Evolutionary conservation across 92 coral and sea anemone genomes (phyloP), one percentile per base, ranked within the genome.

Genomic region (Siderastrea radians): DNA sequence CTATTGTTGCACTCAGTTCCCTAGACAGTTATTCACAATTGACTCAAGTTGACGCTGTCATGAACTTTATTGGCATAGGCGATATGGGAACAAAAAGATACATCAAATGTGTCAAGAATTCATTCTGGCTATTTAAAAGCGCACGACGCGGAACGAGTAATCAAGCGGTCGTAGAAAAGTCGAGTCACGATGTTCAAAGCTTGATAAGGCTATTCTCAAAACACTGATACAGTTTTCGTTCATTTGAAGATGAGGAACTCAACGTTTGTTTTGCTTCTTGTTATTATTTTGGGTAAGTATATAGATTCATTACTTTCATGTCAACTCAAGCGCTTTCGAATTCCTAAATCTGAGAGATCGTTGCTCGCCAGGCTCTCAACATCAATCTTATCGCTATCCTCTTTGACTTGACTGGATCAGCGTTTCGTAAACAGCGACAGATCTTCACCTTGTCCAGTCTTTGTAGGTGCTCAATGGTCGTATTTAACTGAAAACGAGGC

Each of bases 61-160:
- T 43, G 72, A 67, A 26, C n/a, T 64, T 64, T 15, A 13, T 64
- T 12, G 26, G 68, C 68, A 45, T 70, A 6, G 3, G 48, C 54
- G 75, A 16, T 11, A 72, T 8, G 13, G 44, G 77, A 72, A 72
- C 77, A 72, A 72, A 72, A 72, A 51, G 77, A 72, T 49, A 49
- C 57, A 49, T 72, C 14, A 72, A 72, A 72, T 72, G 45, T 51
- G 77, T 49, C 6, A 72, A 72, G 26, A 43, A 67, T 17, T 38
- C 17, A 44, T 47, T 13, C 3, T 7, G 14, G 74, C 15, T 26
- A 26, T 44, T 69, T 14, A 7, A 43, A 69, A 69, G 48, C 48
- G 7, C 2, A 69, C 47, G 74, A 69, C 1, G 74, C 77, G 77
- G 15, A 72, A 72, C 77, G 59, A 7, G 63, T 58, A 58, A 58